Evolutionary conservation across 2,797 vertebrate genomes (phyloP), one percentile per base, ranked within the genome.

Genomic region (Smutsia temminckii): DNA sequence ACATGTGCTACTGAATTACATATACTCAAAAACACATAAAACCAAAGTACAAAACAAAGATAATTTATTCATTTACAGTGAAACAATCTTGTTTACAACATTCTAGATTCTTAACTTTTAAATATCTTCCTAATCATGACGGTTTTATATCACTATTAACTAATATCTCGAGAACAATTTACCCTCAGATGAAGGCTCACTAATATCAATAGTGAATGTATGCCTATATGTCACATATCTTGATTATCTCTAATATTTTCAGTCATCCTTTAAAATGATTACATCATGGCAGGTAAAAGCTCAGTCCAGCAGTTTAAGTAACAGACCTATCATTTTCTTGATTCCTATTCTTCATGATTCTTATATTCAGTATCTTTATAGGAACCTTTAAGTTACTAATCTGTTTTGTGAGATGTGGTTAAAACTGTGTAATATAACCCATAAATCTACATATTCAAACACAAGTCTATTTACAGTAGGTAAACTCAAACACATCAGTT

Each of bases 361-460:
- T 69, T 40, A 68, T 23, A 80, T 16, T 61, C 5, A 23, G 32
- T 63, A 90, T 72, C 72, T 92, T 75, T 53, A 12, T 10, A 93
- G 32, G 12, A 80, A 87, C 77, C 53, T 80, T 80, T 72, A 27
- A 16, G 11, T 74, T 64, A 37, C 27, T 66, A 34, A 55, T 64
- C 32, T 88, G 21, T 69, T 94, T 77, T 59, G 37, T 55, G 34
- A 68, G 46, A 17, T 18, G 68, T 42, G 14, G 32, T 79, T 90
- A 71, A 93, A 96, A 49, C 23, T 40, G 75, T 53, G 40, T 51
- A 92, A 72, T 51, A 66, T 61, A 92, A 90, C 49, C 63, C n/a
- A 77, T 49, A 77, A 83, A 23, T 71, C 53, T 78, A 81, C 17
- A 40, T n/a, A 51, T 71, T 72, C 21, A 77, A 88, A 91, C 23